A percentile compares a stretch with the other conserved stretches of the same genome.
Evolutionary conservation across 2,113 vertebrate genomes (phyloP).

Genomic region (Cochlearius cochlearius): DNA sequence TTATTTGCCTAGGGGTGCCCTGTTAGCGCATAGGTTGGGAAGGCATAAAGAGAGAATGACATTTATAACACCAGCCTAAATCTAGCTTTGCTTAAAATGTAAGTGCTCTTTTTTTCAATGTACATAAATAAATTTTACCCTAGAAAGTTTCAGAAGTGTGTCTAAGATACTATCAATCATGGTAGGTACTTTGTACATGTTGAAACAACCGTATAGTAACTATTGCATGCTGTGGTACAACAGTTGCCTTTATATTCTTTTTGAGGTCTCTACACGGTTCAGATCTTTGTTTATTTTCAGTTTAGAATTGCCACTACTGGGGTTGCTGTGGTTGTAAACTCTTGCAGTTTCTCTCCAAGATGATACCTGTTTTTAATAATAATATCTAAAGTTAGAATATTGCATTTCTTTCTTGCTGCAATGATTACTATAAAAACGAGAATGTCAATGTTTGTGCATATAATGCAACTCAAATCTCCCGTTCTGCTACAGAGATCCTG

Average conservation of each 20-base stretch:
- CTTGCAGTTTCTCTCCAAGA: background rate
- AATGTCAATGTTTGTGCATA: background rate
- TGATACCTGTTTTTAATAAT: background rate
- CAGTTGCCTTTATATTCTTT: background rate
- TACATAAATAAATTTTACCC: background rate
- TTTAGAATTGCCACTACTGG: background rate
- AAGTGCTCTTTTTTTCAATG: background rate
- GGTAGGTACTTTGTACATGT: background rate
- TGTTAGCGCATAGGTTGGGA: background rate
- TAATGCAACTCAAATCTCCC: background rate
- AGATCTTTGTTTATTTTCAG: background rate
- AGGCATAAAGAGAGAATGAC: background rate
- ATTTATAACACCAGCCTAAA: background rate
- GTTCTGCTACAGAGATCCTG: background rate
- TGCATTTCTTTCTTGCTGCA: background rate
- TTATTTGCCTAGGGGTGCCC: background rate
- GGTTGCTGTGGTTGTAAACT: background rate
- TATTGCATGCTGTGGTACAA: background rate
- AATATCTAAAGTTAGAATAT: background rate
- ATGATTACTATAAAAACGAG: background rate
- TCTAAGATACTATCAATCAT: background rate
- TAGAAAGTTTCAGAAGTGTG: background rate
- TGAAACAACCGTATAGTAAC: background rate
- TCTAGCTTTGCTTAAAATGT: background rate
- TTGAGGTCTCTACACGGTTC: background rate